Evolutionary conservation across 2,888 invertebrate species (phyloP).

Genomic region (Lithophane semibrunnea): DNA sequence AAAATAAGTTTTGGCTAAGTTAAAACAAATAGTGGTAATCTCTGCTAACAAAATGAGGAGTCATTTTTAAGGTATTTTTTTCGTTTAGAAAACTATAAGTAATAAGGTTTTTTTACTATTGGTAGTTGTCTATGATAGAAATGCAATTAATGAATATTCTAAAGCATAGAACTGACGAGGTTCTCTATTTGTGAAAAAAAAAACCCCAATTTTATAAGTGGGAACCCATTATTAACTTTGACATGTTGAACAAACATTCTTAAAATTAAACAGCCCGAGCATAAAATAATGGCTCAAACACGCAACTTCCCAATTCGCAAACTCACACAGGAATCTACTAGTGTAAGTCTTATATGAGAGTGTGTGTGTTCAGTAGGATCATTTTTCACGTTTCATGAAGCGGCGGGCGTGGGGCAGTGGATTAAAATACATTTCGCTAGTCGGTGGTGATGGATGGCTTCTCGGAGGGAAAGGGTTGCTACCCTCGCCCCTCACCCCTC

Average conservation of each 20-base stretch:
- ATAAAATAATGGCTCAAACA: slow-evolving; percentile 28
- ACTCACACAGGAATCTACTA: slow-evolving; percentile 55
- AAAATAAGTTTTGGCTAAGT: too few species aligned
- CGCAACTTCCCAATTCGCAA: slow-evolving; percentile 57
- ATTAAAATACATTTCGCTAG: slow-evolving; percentile 90
- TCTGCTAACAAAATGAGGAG: too few species aligned
- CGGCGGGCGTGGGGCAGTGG: slow-evolving; percentile 86
- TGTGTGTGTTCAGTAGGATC: slow-evolving; percentile 79
- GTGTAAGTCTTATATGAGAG: slow-evolving; percentile 22
- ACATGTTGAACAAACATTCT: background rate
- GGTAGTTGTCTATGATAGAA: too few species aligned
- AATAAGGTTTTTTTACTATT: too few species aligned
- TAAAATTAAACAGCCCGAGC: slow-evolving; percentile 19
- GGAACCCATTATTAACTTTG: too few species aligned
- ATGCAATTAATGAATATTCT: too few species aligned
- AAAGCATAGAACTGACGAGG: too few species aligned
- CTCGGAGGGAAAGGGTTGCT: slow-evolving; percentile 84
- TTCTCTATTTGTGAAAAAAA: too few species aligned
- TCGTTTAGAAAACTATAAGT: too few species aligned
- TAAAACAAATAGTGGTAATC: too few species aligned
- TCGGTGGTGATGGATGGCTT: slow-evolving; percentile 86
- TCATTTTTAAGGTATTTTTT: too few species aligned
- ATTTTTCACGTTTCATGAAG: slow-evolving; percentile 91
- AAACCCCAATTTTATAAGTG: too few species aligned
- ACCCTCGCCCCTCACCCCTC: slow-evolving; percentile 56